These are phyloP conservation scores for Oreortyx pictus DNA, from an alignment of 2,797 vertebrate species.

Conservation along the genomic window DNA sequence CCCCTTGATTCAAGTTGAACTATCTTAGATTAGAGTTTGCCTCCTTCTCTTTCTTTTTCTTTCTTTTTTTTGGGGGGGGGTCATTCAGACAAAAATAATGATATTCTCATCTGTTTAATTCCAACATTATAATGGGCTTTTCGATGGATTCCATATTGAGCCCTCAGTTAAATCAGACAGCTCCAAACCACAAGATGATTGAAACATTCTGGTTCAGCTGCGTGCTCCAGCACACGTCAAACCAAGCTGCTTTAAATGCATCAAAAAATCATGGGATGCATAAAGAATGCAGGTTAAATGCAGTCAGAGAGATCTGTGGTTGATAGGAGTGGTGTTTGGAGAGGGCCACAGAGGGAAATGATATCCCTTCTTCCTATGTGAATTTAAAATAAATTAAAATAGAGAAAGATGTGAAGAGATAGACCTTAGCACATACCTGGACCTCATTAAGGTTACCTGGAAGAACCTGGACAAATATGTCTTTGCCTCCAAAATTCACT, in stretches of 20 bases:
- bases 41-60: not conserved
- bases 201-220: slow-evolving; percentile 22
- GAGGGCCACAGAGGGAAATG: not conserved
- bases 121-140: not conserved
- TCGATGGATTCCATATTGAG: slow-evolving; percentile 3
- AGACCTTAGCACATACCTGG: not conserved
- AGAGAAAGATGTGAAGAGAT: not conserved
- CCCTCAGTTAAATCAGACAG: slow-evolving; percentile 1
- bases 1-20: not conserved
- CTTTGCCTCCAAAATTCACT: not conserved
- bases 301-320: not conserved
- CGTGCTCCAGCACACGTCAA: not conserved
- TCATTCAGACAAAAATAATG: not conserved
- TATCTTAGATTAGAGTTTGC: not conserved
- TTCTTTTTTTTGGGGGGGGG: too few relatives aligned
- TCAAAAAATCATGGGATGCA: slow-evolving; percentile 30
- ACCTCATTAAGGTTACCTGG: not conserved
- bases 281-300: slow-evolving; percentile 4
- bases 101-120: not conserved
- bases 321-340: not conserved
- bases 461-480: not conserved
- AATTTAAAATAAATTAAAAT: not conserved
- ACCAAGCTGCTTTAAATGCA: slow-evolving; percentile 24
- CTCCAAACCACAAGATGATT: slow-evolving; percentile 31
- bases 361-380: not conserved